Evolutionary conservation across 64 coral and sea anemone species (phyloP), one percentile per base, ranked within the genome.

Genomic region (Cladopsammia gracilis): DNA sequence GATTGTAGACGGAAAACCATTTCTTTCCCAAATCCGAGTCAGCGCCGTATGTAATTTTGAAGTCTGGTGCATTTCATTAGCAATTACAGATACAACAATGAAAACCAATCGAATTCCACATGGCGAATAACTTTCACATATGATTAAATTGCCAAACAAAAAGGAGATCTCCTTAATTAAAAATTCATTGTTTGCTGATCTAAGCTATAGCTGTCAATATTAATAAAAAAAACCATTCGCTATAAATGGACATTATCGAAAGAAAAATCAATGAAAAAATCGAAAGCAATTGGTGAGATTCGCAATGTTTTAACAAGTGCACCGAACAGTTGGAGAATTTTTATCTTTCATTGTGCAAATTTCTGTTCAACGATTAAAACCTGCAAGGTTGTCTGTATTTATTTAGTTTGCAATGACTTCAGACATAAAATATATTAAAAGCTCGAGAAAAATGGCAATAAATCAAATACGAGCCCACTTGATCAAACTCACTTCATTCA

Each of bases 41-140:
- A 24, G 43, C 72, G 58, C 61, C 80, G 44, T 66, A 45, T 43
- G 61, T 68, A 84, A 84, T 84, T 24, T 47, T 51, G 18, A 68
- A 84, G 80, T 84, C 80, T 68, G 34, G 25, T 84, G 80, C 44
- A 84, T 84, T 67, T 84, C 62, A 66, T 84, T 68, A 84, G 62
- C 43, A 49, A 84, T 84, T 84, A 46, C 61, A 84, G 19, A 50
- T 84, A 64, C 14, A 43, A 68, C 80, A 68, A 66, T 50, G 19
- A 13, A 68, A 68, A 34, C 80, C 80, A 68, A 66, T 68, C 52
- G 58, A 47, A 62, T 42, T 64, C 42, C 58, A 20, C 78, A 64
- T 82, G 59, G 58, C 22, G 62, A 67, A 84, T 62, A 23, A 66
- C 80, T 24, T 62, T 18, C 61, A 66, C 80, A 67, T 84, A 19